Percentiles rank a stretch among this genome's conserved stretches.
Evolutionary conservation across 2,888 invertebrate species (phyloP).

Genomic region (Hirtodrosophila alboralis): DNA sequence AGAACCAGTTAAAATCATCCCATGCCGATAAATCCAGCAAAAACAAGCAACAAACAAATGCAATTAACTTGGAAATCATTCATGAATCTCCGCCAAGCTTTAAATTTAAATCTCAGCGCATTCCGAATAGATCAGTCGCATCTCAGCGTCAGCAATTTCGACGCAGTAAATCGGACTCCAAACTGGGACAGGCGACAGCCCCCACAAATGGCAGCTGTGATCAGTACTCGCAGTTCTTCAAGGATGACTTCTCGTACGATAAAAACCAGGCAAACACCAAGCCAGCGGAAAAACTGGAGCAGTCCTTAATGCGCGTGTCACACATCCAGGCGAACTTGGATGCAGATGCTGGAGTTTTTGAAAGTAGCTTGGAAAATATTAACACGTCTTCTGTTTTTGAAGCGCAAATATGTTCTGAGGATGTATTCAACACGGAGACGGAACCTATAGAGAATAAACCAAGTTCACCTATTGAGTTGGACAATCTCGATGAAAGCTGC

Average conservation of each 20-base stretch:
- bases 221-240: slow-evolving; percentile 77
- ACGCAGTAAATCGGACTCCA: slow-evolving; percentile 48
- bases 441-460: slow-evolving; percentile 3
- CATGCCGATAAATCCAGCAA: slow-evolving; percentile 27
- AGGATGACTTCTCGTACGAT: slow-evolving; percentile 73
- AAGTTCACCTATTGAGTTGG: slow-evolving; percentile 36
- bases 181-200: slow-evolving; percentile 12
- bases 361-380: slow-evolving; percentile 5
- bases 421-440: slow-evolving; percentile 51
- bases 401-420: slow-evolving; percentile 74
- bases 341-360: slow-evolving; percentile 1
- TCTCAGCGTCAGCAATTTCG: slow-evolving; percentile 33
- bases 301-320: slow-evolving; percentile 62
- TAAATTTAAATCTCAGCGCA: slow-evolving; percentile 22
- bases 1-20: slow-evolving; percentile 66
- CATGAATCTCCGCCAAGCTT: slow-evolving; percentile 79
- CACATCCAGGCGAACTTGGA: slow-evolving; percentile 62
- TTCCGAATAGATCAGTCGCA: slow-evolving; percentile 15
- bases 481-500: slow-evolving; percentile 75
- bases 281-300: slow-evolving; percentile 9
- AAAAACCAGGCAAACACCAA: slow-evolving; percentile 2
- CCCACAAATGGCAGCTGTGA: slow-evolving; percentile 31
- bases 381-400: slow-evolving; percentile 59
- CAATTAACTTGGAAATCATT: slow-evolving; percentile 63
- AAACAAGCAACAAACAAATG: slow-evolving; percentile 16